phyloP scores from a whole-genome alignment of 2,888 invertebrate species.

The Tetragonula carbonaria region DNA sequence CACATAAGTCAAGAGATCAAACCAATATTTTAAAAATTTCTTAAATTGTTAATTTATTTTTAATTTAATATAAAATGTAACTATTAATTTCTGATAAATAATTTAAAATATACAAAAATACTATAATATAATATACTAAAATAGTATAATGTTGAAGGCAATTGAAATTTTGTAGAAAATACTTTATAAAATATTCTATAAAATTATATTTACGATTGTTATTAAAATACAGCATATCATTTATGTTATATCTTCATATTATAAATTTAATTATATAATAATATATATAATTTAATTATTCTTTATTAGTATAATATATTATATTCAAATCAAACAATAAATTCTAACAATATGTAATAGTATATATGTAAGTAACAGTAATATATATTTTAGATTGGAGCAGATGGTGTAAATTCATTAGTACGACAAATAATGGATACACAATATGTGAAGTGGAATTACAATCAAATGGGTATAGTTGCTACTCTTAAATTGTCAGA shows the following conservation, averaged over 20 bases:
- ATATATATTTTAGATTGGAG: slow-evolving; percentile 89
- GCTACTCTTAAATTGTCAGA: slow-evolving; percentile 94
- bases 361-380: not conserved
- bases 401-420: slow-evolving; percentile 96
- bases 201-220: slow-evolving; percentile 29
- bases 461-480: slow-evolving; percentile 96
- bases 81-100: slow-evolving; percentile 12
- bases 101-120: not conserved
- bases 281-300: not conserved
- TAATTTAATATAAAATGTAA: not conserved
- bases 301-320: slow-evolving; percentile 4
- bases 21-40: not conserved
- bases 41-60: slow-evolving; percentile 1
- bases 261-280: not conserved
- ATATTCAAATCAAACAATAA: not conserved
- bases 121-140: not conserved
- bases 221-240: slow-evolving; percentile 65
- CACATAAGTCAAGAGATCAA: not conserved
- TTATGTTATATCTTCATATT: slow-evolving; percentile 29
- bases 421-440: slow-evolving; percentile 93
- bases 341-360: too few relatives aligned
- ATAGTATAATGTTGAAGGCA: not conserved
- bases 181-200: slow-evolving; percentile 20
- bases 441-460: slow-evolving; percentile 92
- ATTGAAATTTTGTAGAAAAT: not conserved